Conservation (phyloP, 37 sponge, comb jelly and placozoan genomes). For the Aplysina aerophoba region DNA sequence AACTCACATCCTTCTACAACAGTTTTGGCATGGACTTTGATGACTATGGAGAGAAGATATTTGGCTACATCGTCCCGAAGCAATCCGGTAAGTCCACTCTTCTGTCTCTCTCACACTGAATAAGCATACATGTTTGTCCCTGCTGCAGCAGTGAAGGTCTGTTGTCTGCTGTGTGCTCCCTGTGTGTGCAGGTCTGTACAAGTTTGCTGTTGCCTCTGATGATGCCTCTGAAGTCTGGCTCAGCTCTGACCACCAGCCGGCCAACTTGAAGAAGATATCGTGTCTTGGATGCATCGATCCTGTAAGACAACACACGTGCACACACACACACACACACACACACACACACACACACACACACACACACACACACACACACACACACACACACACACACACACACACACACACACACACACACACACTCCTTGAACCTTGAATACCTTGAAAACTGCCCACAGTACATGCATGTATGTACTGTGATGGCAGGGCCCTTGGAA, state of each 20-base stretch:
- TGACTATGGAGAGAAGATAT: slow-evolving; percentile 37
- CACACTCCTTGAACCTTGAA: not conserved
- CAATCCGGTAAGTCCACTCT: slow-evolving; percentile 13
- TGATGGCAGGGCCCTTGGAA: too few relatives aligned
- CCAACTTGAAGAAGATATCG: slow-evolving; percentile 37
- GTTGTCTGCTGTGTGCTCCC: not conserved
- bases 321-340: not conserved
- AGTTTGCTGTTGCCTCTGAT: slow-evolving; percentile 41
- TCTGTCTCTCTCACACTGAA: too few relatives aligned
- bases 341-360: not conserved
- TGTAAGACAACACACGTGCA: slow-evolving; percentile 17
- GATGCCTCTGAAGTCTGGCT: slow-evolving; percentile 42
- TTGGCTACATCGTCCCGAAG: slow-evolving; percentile 37
- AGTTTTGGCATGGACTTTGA: slow-evolving; percentile 32
- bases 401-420: not conserved
- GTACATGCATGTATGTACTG: too few relatives aligned
- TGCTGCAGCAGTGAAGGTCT: not conserved
- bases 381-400: not conserved
- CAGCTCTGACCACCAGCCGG: slow-evolving; percentile 33
- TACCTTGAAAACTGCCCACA: not conserved
- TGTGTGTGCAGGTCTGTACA: not conserved
- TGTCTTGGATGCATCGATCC: slow-evolving; percentile 36
- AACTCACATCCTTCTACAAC: slow-evolving; percentile 22
- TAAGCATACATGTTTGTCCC: too few relatives aligned
- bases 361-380: slow-evolving; percentile 1